Percentiles rank a stretch among this genome's conserved stretches.
Conservation (phyloP, 2,888 invertebrate genomes). For the Macrosoma leucophasiata region DNA sequence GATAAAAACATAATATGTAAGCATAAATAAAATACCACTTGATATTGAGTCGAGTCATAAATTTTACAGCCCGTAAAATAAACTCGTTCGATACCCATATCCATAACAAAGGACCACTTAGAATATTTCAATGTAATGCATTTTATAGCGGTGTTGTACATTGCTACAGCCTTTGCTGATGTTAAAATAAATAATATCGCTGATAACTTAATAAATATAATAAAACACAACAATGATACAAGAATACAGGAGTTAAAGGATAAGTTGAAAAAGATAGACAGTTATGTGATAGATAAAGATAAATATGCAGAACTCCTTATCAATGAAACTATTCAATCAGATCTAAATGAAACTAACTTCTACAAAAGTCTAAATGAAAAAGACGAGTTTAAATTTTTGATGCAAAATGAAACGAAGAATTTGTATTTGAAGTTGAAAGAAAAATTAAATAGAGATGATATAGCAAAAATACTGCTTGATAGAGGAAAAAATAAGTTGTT, state of each 20-base stretch:
- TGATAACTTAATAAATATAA: conserved; percentile 27
- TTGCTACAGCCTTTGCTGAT: conserved; percentile 17
- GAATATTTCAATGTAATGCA: too few relatives aligned
- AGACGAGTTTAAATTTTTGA: conserved; percentile 40
- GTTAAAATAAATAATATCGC: conserved; percentile 31
- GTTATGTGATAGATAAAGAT: conserved; percentile 42
- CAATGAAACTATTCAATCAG: conserved; percentile 37
- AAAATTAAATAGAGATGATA: conserved; percentile 58
- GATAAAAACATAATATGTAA: too few relatives aligned
- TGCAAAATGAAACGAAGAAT: conserved; percentile 38
- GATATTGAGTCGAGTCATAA: too few relatives aligned
- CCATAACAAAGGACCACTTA: too few relatives aligned
- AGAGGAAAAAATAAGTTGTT: conserved; percentile 30
- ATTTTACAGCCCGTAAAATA: too few relatives aligned
- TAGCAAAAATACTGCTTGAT: conserved; percentile 40
- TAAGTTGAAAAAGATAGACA: conserved; percentile 42
- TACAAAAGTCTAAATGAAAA: conserved; percentile 44
- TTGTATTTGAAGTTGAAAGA: conserved; percentile 55
- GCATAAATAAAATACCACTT: too few relatives aligned
- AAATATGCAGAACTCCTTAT: conserved; percentile 34
- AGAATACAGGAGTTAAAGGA: conserved; percentile 44
- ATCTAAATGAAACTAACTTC: conserved; percentile 50
- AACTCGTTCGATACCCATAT: too few relatives aligned
- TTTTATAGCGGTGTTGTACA: conserved; percentile 7
- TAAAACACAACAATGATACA: conserved; percentile 26